Percentiles rank a stretch among this genome's conserved stretches.
Evolutionary conservation across 2,113 vertebrate genomes (phyloP).

Genomic region (Ochotona princeps): DNA sequence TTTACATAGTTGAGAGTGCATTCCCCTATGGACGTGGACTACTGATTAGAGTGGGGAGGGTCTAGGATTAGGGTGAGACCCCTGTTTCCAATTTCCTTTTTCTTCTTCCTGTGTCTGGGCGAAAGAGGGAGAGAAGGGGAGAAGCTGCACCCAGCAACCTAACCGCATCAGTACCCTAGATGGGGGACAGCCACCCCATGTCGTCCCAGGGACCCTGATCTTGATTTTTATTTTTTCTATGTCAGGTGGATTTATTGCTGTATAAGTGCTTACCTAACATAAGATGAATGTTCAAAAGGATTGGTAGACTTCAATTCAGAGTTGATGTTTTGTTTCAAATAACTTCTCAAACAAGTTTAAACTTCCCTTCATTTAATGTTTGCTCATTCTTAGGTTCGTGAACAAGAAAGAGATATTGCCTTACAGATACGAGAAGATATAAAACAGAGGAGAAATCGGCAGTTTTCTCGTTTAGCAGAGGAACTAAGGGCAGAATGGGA

Average conservation of each 20-base stretch:
- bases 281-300: neutral
- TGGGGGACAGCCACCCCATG: too few relatives aligned
- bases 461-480: slow-evolving; percentile 88
- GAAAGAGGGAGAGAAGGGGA: too few relatives aligned
- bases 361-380: slow-evolving; percentile 29
- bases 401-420: slow-evolving; percentile 93
- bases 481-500: slow-evolving; percentile 91
- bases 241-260: neutral
- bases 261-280: neutral
- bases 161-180: too few relatives aligned
- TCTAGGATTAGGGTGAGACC: too few relatives aligned
- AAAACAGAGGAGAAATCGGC: slow-evolving; percentile 88
- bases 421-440: slow-evolving; percentile 91
- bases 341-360: slow-evolving; percentile 44
- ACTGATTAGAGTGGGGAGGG: too few relatives aligned
- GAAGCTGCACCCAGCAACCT: too few relatives aligned
- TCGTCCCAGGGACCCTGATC: too few relatives aligned
- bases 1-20: neutral
- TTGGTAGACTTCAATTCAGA: slow-evolving; percentile 27
- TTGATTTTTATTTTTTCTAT: neutral
- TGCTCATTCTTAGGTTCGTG: slow-evolving; percentile 90
- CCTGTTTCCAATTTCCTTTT: too few relatives aligned
- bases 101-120: too few relatives aligned
- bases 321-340: slow-evolving; percentile 50
- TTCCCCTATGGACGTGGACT: too few relatives aligned